A percentile compares a stretch with the other conserved stretches of the same genome.
phyloP scores from a whole-genome alignment of 2,888 invertebrate species.

The Apomyelois bistriatella region DNA sequence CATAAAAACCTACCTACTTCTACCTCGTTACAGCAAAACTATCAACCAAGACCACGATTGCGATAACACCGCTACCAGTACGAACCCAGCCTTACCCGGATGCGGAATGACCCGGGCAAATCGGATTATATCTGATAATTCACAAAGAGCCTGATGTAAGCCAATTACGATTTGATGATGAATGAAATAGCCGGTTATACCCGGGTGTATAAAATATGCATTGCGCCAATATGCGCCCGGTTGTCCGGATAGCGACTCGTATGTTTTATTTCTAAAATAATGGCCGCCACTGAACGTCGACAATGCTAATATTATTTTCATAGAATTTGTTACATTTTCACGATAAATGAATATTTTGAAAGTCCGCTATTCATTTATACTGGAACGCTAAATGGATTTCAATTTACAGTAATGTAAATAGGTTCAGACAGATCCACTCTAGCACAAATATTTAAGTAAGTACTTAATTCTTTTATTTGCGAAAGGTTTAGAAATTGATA shows the following conservation, averaged over 20 bases:
- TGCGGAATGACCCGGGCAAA: conserved; percentile 4
- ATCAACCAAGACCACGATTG: too few relatives aligned
- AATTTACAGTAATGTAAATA: not conserved
- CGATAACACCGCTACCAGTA: not conserved
- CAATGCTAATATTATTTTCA: conserved; percentile 13
- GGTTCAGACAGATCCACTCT: not conserved
- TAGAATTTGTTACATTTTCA: conserved; percentile 10
- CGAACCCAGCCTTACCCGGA: not conserved
- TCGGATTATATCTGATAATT: conserved; percentile 8
- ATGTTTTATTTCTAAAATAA: conserved; percentile 14
- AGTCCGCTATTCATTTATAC: not conserved
- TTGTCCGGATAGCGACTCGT: not conserved
- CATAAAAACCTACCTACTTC: too few relatives aligned
- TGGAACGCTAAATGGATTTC: not conserved
- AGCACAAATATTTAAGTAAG: too few relatives aligned
- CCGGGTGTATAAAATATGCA: conserved; percentile 14
- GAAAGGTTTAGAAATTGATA: too few relatives aligned
- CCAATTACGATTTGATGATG: conserved; percentile 14
- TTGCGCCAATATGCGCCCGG: conserved; percentile 10
- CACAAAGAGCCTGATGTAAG: conserved; percentile 11
- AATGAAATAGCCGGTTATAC: conserved; percentile 5
- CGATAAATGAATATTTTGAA: conserved; percentile 3
- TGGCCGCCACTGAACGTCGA: not conserved
- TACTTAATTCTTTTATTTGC: too few relatives aligned
- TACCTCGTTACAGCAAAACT: too few relatives aligned